Percentiles rank a stretch among this genome's conserved stretches.
phyloP scores from a whole-genome alignment of 2,888 invertebrate genomes.

The Zele albiditarsus region DNA sequence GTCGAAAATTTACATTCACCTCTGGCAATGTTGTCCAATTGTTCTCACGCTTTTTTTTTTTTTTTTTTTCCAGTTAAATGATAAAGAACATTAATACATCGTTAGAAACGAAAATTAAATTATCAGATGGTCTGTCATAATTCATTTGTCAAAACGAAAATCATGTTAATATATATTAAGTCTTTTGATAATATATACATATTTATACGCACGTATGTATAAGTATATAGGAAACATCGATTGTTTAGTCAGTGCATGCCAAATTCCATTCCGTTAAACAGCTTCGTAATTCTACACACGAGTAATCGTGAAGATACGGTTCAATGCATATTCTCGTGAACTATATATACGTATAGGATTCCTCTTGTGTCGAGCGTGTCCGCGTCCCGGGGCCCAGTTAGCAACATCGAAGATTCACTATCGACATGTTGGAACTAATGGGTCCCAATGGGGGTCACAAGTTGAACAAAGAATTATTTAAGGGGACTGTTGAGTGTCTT shows the following conservation, averaged over 20 bases:
- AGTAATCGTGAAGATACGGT: conserved; percentile 34
- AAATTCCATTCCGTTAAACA: conserved; percentile 22
- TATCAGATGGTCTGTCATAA: background rate
- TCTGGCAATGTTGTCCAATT: background rate
- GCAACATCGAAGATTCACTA: conserved; percentile 27
- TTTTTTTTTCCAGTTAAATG: background rate
- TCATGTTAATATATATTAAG: background rate
- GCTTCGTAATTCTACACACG: conserved; percentile 36
- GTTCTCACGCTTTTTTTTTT: background rate
- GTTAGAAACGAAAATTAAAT: too few species aligned
- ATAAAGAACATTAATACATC: too few species aligned
- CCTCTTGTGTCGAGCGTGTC: conserved; percentile 8
- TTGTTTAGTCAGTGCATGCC: conserved; percentile 27
- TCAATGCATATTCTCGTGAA: conserved; percentile 25
- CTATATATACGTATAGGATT: background rate
- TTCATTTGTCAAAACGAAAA: background rate
- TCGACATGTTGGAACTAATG: conserved; percentile 38
- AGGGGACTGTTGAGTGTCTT: conserved; percentile 23
- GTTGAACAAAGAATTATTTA: conserved; percentile 34
- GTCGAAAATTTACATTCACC: background rate
- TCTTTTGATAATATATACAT: background rate
- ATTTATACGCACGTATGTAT: background rate
- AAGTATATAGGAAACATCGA: conserved; percentile 1
- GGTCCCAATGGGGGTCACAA: conserved; percentile 17
- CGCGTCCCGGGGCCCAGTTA: background rate